Percentiles rank a stretch among this genome's conserved stretches.
These are phyloP conservation scores for Lycia hirtaria DNA, from an alignment of 2,888 invertebrate species.

Conservation along the genomic window DNA sequence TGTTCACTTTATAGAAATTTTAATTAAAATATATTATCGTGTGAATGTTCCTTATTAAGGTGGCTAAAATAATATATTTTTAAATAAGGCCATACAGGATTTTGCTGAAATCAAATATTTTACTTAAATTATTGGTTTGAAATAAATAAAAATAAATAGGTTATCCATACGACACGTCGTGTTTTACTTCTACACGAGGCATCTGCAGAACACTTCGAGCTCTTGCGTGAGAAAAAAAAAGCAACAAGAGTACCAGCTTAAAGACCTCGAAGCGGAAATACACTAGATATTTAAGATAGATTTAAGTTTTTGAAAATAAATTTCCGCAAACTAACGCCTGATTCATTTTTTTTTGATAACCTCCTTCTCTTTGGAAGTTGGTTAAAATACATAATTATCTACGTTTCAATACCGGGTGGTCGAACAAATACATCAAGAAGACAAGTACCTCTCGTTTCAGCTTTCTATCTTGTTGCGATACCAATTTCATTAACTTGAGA, in stretches of 20 bases:
- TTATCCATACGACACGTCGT: too few species aligned
- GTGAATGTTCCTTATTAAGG: constrained; percentile 43
- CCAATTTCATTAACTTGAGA: constrained; percentile 72
- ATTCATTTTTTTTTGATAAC: too few species aligned
- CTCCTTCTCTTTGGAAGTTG: too few species aligned
- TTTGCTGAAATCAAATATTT: background rate
- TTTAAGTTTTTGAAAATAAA: too few species aligned
- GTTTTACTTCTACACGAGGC: too few species aligned
- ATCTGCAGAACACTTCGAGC: too few species aligned
- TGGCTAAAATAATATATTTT: constrained; percentile 17
- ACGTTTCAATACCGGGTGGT: background rate
- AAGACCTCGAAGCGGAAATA: too few species aligned
- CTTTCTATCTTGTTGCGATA: constrained; percentile 58
- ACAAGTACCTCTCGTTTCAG: constrained; percentile 33
- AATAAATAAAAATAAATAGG: too few species aligned
- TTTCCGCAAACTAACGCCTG: too few species aligned
- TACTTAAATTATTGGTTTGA: background rate
- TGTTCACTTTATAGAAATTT: constrained; percentile 44
- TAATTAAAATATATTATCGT: constrained; percentile 49
- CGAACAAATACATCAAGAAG: constrained; percentile 16
- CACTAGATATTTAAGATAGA: too few species aligned
- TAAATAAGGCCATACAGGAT: background rate
- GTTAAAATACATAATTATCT: background rate
- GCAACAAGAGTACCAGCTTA: too few species aligned
- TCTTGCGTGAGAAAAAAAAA: too few species aligned